Conservation (phyloP, 2,797 vertebrate genomes). For the Lerista edwardsae region DNA sequence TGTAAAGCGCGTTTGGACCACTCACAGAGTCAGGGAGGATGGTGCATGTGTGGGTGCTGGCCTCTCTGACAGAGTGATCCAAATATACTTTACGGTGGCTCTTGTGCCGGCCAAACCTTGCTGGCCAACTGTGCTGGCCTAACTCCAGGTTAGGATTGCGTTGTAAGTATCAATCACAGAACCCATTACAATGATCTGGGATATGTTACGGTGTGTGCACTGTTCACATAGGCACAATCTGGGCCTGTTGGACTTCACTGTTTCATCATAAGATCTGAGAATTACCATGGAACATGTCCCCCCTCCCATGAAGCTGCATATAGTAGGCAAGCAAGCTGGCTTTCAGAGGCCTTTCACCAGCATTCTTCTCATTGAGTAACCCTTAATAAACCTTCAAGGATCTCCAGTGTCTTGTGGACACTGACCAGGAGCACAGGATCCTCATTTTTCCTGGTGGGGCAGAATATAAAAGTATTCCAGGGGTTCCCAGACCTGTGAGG, state of each 20-base stretch:
- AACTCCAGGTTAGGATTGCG: too few relatives aligned
- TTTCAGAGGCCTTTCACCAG: neutral
- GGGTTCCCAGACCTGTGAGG: neutral
- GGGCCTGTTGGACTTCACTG: neutral
- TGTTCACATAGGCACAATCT: neutral
- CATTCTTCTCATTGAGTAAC: neutral
- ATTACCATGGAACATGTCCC: neutral
- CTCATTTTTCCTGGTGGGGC: neutral
- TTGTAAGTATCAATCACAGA: neutral
- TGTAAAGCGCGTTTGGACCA: too few relatives aligned
- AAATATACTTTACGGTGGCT: too few relatives aligned
- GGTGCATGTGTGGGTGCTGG: too few relatives aligned
- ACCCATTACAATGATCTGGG: neutral
- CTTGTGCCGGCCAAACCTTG: too few relatives aligned
- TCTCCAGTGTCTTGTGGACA: neutral
- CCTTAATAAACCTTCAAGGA: neutral
- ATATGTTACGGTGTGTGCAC: neutral
- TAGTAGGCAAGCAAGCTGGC: neutral
- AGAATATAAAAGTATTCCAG: neutral
- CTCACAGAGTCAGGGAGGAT: too few relatives aligned
- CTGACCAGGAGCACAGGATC: neutral
- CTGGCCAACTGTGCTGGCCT: too few relatives aligned
- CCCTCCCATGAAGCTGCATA: neutral
- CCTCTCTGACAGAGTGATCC: too few relatives aligned
- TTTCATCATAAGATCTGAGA: neutral